Evolutionary conservation across 2,797 vertebrate species (phyloP).

Genomic region (Danio kyathit): DNA sequence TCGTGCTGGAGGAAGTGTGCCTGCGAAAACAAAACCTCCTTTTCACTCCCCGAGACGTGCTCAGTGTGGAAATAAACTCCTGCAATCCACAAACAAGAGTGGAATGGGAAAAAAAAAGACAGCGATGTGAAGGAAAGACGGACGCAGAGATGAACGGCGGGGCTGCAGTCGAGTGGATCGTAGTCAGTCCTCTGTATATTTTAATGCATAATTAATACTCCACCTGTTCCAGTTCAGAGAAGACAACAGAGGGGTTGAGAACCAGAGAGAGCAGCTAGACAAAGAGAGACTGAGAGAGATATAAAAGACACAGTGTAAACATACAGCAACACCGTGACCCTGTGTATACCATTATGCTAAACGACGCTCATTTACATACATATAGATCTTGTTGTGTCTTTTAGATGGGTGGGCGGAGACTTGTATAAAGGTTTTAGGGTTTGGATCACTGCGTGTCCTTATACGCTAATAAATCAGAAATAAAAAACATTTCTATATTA

Average conservation of each 20-base stretch:
- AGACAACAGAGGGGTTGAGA: conserved; percentile 29
- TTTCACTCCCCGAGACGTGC: conserved; percentile 80
- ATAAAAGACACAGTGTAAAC: conserved; percentile 55
- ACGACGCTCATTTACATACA: conserved; percentile 81
- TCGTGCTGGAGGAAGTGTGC: conserved; percentile 81
- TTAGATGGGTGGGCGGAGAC: conserved; percentile 56
- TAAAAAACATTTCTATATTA: neutral
- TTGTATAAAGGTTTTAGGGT: neutral
- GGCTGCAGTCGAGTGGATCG: conserved; percentile 70
- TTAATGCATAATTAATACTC: conserved; percentile 79
- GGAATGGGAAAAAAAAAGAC: conserved; percentile 35
- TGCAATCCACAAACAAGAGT: conserved; percentile 68
- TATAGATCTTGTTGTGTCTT: conserved; percentile 71
- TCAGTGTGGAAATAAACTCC: conserved; percentile 78
- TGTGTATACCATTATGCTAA: conserved; percentile 75
- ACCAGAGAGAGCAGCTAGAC: neutral
- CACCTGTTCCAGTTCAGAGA: conserved; percentile 73
- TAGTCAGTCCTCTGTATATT: conserved; percentile 70
- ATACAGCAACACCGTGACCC: conserved; percentile 72
- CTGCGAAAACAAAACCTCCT: conserved; percentile 79
- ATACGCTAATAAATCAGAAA: neutral
- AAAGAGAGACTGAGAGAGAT: conserved; percentile 34
- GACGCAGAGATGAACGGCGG: conserved; percentile 55
- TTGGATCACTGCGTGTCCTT: conserved; percentile 35
- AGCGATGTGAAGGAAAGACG: conserved; percentile 12